A percentile compares a stretch with the other conserved stretches of the same genome.
Evolutionary conservation across 2,888 invertebrate species (phyloP).

Genomic region (Eupeodes luniger): DNA sequence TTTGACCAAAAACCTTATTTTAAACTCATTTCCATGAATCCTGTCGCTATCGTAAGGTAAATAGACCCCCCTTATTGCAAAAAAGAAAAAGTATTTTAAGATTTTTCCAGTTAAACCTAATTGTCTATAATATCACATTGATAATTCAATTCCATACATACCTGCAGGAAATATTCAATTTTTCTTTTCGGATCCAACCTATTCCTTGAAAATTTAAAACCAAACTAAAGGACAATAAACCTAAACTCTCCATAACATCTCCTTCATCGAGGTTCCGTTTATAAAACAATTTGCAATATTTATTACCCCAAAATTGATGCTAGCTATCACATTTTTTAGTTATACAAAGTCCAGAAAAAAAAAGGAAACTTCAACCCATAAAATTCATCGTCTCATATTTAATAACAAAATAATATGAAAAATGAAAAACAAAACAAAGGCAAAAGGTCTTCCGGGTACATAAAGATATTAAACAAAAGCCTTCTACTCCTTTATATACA

Average conservation of each 20-base stretch:
- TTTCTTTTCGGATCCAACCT: not conserved
- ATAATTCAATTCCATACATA: not conserved
- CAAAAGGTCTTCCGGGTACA: constrained; percentile 35
- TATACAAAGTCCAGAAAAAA: not conserved
- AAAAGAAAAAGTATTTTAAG: too few species aligned
- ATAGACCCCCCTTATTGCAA: too few species aligned
- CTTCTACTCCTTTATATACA: not conserved
- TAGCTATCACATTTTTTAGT: constrained; percentile 33
- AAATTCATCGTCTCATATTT: constrained; percentile 24
- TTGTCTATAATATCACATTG: not conserved
- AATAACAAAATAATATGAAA: constrained; percentile 9
- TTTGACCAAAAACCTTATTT: too few species aligned
- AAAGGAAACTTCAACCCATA: constrained; percentile 31
- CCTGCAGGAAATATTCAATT: not conserved
- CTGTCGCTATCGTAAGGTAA: too few species aligned
- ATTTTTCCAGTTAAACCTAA: not conserved
- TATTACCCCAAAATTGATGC: constrained; percentile 63
- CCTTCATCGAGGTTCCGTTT: constrained; percentile 43
- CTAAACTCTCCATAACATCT: not conserved
- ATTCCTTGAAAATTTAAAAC: not conserved
- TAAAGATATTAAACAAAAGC: constrained; percentile 30
- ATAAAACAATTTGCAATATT: constrained; percentile 68
- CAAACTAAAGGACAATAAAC: not conserved
- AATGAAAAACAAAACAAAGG: constrained; percentile 25
- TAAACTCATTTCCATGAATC: too few species aligned